These are phyloP conservation scores for Temnothorax nylanderi DNA, from an alignment of 1,140 invertebrate species.

Conservation along the genomic window DNA sequence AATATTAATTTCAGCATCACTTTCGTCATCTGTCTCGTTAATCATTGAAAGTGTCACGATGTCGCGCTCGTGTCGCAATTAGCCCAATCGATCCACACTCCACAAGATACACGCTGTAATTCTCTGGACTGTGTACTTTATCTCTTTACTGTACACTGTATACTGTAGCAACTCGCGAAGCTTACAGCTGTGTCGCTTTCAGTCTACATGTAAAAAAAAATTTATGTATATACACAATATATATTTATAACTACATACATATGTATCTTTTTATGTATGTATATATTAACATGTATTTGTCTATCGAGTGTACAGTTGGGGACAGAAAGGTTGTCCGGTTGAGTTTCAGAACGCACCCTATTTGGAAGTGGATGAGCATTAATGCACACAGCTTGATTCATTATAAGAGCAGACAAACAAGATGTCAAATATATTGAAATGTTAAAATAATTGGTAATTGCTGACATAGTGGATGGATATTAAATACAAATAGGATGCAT, in stretches of 20 bases:
- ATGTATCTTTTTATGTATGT: conserved; percentile 41
- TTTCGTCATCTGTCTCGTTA: conserved; percentile 44
- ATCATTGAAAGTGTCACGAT: conserved; percentile 45
- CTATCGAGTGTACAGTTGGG: conserved; percentile 39
- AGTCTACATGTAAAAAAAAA: conserved; percentile 73
- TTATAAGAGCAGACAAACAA: too few relatives aligned
- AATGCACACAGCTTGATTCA: too few relatives aligned
- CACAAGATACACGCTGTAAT: conserved; percentile 64
- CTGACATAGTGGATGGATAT: too few relatives aligned
- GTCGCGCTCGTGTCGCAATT: conserved; percentile 42
- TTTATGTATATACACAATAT: conserved; percentile 38
- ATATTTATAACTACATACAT: conserved; percentile 37
- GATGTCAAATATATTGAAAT: too few relatives aligned
- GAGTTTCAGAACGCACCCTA: too few relatives aligned
- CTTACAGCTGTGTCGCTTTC: conserved; percentile 84
- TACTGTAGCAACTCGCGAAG: conserved; percentile 78
- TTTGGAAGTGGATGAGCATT: too few relatives aligned
- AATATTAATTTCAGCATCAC: conserved; percentile 38
- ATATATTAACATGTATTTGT: conserved; percentile 49
- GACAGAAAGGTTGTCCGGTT: too few relatives aligned
- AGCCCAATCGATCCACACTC: conserved; percentile 44
- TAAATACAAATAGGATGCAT: too few relatives aligned
- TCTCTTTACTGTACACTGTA: conserved; percentile 15
- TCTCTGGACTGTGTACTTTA: conserved; percentile 67
- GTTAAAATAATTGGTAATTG: too few relatives aligned